Percentiles rank a stretch among this genome's conserved stretches.
These are phyloP conservation scores for Pseudomugil gertrudae DNA, from an alignment of 2,797 vertebrate species.

Conservation along the genomic window DNA sequence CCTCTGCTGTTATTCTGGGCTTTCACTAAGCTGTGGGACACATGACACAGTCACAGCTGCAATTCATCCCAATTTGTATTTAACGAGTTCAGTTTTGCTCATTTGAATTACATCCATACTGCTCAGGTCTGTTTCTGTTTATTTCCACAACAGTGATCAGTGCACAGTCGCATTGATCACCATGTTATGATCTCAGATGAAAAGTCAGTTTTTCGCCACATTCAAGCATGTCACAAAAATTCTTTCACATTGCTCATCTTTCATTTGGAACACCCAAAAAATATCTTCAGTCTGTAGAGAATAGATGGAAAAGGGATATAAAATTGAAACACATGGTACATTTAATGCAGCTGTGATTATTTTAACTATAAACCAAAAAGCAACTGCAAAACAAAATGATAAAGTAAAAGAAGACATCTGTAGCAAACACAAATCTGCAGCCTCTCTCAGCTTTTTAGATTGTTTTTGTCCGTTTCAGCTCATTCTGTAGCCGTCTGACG, in stretches of 20 bases:
- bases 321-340: neutral
- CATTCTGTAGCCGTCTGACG: neutral
- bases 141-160: neutral
- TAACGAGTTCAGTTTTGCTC: too few relatives aligned
- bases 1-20: too few relatives aligned
- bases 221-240: too few relatives aligned
- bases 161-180: neutral
- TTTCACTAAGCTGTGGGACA: too few relatives aligned
- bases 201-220: too few relatives aligned
- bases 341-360: neutral
- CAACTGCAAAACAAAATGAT: slow-evolving; percentile 2
- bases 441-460: neutral
- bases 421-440: neutral
- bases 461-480: slow-evolving; percentile 2
- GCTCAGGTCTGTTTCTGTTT: too few relatives aligned
- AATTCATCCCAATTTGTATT: too few relatives aligned
- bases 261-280: neutral
- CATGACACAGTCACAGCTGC: too few relatives aligned
- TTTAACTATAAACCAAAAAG: neutral
- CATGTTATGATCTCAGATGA: neutral
- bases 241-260: too few relatives aligned
- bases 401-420: neutral
- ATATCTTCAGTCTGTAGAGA: too few relatives aligned
- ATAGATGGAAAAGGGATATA: neutral
- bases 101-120: too few relatives aligned